Conservation (phyloP, 2,888 invertebrate genomes). For the Osedax fenrisi region DNA sequence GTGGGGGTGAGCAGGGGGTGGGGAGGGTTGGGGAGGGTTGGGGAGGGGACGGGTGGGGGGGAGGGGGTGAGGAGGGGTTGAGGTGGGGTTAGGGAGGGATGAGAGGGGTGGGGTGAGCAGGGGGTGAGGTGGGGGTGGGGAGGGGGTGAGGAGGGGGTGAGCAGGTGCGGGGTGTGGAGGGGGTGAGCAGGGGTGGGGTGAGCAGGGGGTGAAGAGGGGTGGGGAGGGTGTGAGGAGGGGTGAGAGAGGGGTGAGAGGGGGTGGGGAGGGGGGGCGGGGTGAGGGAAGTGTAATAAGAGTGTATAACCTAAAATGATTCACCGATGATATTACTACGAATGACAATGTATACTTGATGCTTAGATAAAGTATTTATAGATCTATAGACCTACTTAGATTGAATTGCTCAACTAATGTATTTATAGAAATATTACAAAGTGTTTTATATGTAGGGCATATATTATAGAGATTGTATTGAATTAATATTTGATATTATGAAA, state of each 20-base stretch:
- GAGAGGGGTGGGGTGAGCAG: background rate
- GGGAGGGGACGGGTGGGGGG: background rate
- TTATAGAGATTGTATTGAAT: too few relatives aligned
- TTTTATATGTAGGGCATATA: too few relatives aligned
- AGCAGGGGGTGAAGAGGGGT: background rate
- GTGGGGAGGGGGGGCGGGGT: background rate
- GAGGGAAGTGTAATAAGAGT: background rate
- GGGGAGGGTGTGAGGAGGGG: background rate
- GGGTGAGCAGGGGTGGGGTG: background rate
- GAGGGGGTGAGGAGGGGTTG: background rate
- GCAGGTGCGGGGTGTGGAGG: background rate
- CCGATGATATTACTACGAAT: too few relatives aligned
- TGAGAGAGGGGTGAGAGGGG: background rate
- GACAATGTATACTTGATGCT: too few relatives aligned
- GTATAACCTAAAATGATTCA: too few relatives aligned
- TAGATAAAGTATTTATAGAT: too few relatives aligned
- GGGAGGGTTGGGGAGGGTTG: background rate
- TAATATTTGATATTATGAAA: too few relatives aligned
- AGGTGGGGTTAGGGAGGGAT: background rate
- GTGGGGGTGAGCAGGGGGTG: background rate
- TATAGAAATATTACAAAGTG: too few relatives aligned
- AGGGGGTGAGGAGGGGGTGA: background rate
- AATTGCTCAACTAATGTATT: too few relatives aligned
- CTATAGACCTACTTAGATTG: too few relatives aligned
- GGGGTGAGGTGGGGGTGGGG: background rate